These are phyloP conservation scores for Silurus glanis DNA, from an alignment of 2,113 vertebrate genomes.

Conservation along the genomic window DNA sequence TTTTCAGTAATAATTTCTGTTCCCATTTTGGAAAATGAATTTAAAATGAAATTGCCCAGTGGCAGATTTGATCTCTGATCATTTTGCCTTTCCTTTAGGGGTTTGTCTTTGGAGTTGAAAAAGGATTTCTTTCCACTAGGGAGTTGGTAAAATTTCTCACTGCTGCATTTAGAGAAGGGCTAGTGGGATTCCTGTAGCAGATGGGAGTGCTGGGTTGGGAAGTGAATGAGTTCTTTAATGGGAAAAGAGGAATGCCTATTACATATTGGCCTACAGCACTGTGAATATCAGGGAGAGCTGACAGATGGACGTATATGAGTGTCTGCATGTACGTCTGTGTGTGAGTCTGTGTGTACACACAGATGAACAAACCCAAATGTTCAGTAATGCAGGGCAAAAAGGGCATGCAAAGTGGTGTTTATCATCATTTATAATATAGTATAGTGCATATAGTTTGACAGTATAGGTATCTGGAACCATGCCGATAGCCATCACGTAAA, in stretches of 20 bases:
- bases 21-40: background rate
- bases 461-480: background rate
- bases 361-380: background rate
- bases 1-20: background rate
- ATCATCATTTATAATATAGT: background rate
- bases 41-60: conserved; percentile 6
- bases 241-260: conserved; percentile 26
- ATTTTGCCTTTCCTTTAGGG: background rate
- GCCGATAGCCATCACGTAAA: background rate
- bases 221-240: conserved; percentile 13
- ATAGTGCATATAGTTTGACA: background rate
- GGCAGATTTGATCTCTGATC: conserved; percentile 6
- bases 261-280: conserved; percentile 13
- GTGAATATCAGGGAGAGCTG: conserved; percentile 20
- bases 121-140: background rate
- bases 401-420: conserved; percentile 34
- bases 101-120: conserved; percentile 21
- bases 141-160: conserved; percentile 22
- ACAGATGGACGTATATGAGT: background rate
- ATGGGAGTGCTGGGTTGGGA: background rate
- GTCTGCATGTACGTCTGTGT: conserved; percentile 37
- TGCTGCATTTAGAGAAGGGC: background rate
- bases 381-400: conserved; percentile 36
- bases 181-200: conserved; percentile 15
- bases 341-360: background rate